These are phyloP conservation scores for Temnothorax rugatulus DNA, from an alignment of 2,888 invertebrate species.

Conservation along the genomic window DNA sequence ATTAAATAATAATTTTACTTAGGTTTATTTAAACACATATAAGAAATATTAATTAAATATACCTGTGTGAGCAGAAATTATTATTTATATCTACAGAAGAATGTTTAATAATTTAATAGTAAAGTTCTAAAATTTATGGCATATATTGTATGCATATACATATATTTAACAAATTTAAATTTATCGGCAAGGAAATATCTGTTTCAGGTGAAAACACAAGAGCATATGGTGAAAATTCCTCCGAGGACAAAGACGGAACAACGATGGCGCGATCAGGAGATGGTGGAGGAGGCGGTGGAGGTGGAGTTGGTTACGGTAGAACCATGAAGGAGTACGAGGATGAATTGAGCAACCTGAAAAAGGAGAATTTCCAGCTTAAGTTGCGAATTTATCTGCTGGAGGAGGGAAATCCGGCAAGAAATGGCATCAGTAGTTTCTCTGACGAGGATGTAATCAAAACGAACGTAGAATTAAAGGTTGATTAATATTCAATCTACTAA, in stretches of 20 bases:
- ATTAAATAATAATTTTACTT: neutral
- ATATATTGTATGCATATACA: neutral
- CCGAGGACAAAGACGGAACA: constrained; percentile 36
- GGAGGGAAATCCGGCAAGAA: constrained; percentile 88
- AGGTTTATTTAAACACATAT: neutral
- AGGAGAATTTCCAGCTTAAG: constrained; percentile 97
- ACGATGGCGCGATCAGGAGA: constrained; percentile 43
- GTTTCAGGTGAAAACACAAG: constrained; percentile 79
- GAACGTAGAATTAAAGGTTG: constrained; percentile 90
- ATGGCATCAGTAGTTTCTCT: constrained; percentile 88
- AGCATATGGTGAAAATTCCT: constrained; percentile 78
- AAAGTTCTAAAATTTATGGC: neutral
- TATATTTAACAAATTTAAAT: neutral
- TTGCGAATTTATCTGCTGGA: constrained; percentile 96
- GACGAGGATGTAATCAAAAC: constrained; percentile 90
- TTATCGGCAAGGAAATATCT: neutral
- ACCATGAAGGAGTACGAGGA: constrained; percentile 97
- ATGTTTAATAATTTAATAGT: neutral
- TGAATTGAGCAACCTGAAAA: constrained; percentile 92
- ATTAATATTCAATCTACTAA: constrained; percentile 39
- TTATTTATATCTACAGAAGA: neutral
- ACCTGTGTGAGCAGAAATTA: neutral
- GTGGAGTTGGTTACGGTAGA: constrained; percentile 87
- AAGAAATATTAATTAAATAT: neutral
- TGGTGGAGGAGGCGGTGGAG: constrained; percentile 47